Percentiles rank a stretch among this genome's conserved stretches.
These are phyloP conservation scores for Heliconius congener DNA, from an alignment of 1,140 invertebrate species.

Conservation along the genomic window DNA sequence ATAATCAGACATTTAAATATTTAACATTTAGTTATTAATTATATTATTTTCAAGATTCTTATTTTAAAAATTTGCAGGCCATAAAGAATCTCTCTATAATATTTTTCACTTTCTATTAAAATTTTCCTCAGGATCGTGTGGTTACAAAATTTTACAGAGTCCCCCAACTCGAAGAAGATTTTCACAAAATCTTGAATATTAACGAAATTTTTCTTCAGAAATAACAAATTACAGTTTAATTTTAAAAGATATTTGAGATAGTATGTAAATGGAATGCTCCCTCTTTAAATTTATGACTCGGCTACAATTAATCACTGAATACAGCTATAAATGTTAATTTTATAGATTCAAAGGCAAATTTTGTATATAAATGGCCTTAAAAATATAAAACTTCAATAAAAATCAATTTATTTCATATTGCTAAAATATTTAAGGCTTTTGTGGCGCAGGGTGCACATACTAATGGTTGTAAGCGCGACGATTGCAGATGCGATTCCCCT, in stretches of 20 bases:
- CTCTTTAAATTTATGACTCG: slow-evolving; percentile 5
- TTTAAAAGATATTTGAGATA: slow-evolving; percentile 12
- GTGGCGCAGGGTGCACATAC: too few relatives aligned
- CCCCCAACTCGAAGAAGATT: slow-evolving; percentile 2
- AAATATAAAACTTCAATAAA: not conserved
- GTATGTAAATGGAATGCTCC: not conserved
- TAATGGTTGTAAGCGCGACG: too few relatives aligned
- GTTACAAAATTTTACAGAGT: not conserved
- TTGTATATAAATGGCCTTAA: not conserved
- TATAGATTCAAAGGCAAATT: not conserved
- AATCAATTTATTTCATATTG: not conserved
- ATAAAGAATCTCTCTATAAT: not conserved
- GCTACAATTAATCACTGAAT: slow-evolving; percentile 9
- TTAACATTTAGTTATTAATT: too few relatives aligned
- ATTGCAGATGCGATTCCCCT: too few relatives aligned
- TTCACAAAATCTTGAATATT: not conserved
- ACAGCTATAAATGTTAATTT: slow-evolving; percentile 8
- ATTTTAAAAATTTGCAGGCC: not conserved
- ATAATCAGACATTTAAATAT: too few relatives aligned
- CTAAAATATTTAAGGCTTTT: not conserved
- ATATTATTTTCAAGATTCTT: not conserved
- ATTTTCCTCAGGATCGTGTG: not conserved
- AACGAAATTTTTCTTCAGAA: slow-evolving; percentile 1
- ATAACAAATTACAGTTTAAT: slow-evolving; percentile 13
- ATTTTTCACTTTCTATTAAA: not conserved